A percentile compares a stretch with the other conserved stretches of the same genome.
These are phyloP conservation scores for Oligia strigilis DNA, from an alignment of 2,888 invertebrate genomes.

Conservation along the genomic window DNA sequence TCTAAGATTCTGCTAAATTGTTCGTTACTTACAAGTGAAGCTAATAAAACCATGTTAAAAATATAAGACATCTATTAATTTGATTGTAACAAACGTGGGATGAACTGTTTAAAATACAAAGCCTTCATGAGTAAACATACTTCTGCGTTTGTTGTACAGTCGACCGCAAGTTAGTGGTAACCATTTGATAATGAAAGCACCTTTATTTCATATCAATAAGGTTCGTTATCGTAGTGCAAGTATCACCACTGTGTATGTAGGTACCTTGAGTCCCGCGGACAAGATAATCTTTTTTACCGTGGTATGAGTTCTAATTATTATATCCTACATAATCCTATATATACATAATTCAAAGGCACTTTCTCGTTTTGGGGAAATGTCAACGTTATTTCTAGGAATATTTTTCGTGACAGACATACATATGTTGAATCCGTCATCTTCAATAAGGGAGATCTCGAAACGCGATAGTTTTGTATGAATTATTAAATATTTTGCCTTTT, in stretches of 20 bases:
- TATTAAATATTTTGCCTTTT: constrained; percentile 2
- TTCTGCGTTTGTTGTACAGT: neutral
- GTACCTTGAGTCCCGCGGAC: neutral
- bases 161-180: no score
- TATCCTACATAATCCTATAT: neutral
- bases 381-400: constrained; percentile 22
- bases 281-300: neutral
- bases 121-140: neutral
- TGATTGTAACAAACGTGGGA: no score
- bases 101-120: neutral
- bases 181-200: no score
- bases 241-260: no score
- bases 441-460: constrained; percentile 15
- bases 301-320: neutral
- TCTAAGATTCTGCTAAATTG: no score
- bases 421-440: constrained; percentile 26
- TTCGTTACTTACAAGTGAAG: no score
- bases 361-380: constrained; percentile 16
- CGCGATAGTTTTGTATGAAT: constrained; percentile 8
- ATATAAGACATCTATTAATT: no score
- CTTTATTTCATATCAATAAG: neutral
- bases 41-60: no score
- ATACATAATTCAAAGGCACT: constrained; percentile 44
- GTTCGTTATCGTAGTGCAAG: neutral
- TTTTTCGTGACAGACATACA: constrained; percentile 27